phyloP scores from a whole-genome alignment of 2,797 vertebrate species.

The Setipinna tenuifilis region DNA sequence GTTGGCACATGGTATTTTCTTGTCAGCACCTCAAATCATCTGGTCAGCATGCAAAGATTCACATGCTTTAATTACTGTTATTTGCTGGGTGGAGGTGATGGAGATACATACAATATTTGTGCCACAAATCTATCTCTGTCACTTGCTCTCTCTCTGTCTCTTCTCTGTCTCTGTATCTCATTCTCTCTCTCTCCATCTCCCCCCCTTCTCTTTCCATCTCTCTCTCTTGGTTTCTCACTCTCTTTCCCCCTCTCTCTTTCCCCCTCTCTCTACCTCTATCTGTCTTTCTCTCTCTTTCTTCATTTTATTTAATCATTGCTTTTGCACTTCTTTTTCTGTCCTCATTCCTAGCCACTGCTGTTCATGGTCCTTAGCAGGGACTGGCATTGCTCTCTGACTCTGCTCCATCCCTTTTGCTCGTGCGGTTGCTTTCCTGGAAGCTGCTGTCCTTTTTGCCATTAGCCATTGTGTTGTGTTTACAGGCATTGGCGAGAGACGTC shows the following conservation, averaged over 20 bases:
- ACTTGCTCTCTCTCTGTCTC: no score
- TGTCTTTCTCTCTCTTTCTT: neutral
- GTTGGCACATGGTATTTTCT: no score
- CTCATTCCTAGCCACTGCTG: neutral
- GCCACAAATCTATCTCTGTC: no score
- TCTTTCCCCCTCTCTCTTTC: neutral
- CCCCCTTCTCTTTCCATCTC: no score
- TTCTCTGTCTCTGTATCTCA: no score
- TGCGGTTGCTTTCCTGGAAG: constrained; percentile 39
- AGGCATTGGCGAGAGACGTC: constrained; percentile 30
- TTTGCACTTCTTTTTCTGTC: neutral
- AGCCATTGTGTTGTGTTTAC: constrained; percentile 39
- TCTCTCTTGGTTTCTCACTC: neutral
- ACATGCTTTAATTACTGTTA: no score
- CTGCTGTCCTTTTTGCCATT: constrained; percentile 24
- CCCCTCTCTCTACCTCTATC: neutral
- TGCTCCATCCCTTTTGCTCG: constrained; percentile 6
- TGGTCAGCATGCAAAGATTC: no score
- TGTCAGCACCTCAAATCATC: no score
- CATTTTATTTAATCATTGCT: neutral
- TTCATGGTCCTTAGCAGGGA: neutral
- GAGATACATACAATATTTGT: no score
- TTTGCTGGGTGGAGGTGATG: no score
- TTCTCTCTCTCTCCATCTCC: no score
- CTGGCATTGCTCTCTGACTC: constrained; percentile 1